phyloP scores from a whole-genome alignment of 2,888 invertebrate genomes.

The Ornithoptera priamus region DNA sequence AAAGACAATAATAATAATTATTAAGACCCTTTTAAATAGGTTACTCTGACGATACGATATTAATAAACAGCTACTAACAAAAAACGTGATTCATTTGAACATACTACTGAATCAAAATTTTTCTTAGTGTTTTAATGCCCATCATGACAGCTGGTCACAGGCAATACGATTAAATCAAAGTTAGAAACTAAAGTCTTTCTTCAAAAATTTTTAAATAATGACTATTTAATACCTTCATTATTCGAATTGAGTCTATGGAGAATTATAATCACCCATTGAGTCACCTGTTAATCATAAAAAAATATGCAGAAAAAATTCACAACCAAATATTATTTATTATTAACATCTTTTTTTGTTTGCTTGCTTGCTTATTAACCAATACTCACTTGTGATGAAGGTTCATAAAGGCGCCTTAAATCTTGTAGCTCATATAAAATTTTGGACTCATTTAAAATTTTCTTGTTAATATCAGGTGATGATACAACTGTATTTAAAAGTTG shows the following conservation, averaged over 20 bases:
- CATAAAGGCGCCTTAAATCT: conserved; percentile 45
- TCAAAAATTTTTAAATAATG: too few relatives aligned
- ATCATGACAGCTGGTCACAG: too few relatives aligned
- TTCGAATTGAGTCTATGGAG: conserved; percentile 46
- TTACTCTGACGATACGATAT: too few relatives aligned
- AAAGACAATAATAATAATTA: too few relatives aligned
- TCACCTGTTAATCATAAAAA: conserved; percentile 48
- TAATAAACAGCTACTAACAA: too few relatives aligned
- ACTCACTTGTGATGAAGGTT: conserved; percentile 49
- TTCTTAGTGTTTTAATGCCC: too few relatives aligned
- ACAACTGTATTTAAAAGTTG: conserved; percentile 56
- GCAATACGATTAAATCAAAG: too few relatives aligned
- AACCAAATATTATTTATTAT: neutral
- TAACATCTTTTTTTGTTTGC: too few relatives aligned
- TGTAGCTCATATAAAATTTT: conserved; percentile 42
- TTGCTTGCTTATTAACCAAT: too few relatives aligned
- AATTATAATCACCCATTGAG: conserved; percentile 61
- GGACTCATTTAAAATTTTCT: conserved; percentile 33
- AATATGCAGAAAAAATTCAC: neutral
- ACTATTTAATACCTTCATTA: conserved; percentile 33
- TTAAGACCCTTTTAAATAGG: too few relatives aligned
- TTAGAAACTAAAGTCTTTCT: too few relatives aligned
- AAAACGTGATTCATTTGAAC: neutral
- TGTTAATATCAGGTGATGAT: conserved; percentile 34
- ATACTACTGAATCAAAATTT: too few relatives aligned